Conservation (phyloP, 2,113 vertebrate species). For the Gasterosteus aculeatus region DNA sequence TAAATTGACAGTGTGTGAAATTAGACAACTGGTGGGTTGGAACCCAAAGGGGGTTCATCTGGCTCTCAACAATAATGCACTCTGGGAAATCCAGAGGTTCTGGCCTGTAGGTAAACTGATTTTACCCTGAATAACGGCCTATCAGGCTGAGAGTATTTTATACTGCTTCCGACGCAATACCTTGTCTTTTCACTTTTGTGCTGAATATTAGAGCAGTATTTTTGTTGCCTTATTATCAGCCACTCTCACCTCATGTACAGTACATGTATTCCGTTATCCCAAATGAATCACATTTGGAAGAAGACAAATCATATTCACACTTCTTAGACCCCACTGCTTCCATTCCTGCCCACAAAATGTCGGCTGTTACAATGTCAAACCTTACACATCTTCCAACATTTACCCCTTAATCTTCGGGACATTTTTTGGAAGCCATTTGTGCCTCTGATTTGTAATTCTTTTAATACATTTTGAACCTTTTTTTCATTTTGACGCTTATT, state of each 20-base stretch:
- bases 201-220: constrained; percentile 9
- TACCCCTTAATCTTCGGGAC: background rate
- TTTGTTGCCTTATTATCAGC: constrained; percentile 23
- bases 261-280: background rate
- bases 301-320: constrained; percentile 13
- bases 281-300: constrained; percentile 26
- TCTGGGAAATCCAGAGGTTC: constrained; percentile 7
- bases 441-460: background rate
- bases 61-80: background rate
- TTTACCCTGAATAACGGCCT: background rate
- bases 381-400: background rate
- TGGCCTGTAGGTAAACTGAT: background rate
- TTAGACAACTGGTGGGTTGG: background rate
- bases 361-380: too few species aligned
- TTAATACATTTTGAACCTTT: background rate
- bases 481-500: background rate
- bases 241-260: constrained; percentile 14
- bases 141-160: constrained; percentile 7
- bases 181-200: constrained; percentile 21
- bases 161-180: background rate
- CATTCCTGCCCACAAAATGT: background rate
- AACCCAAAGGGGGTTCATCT: constrained; percentile 18
- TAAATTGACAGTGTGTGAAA: background rate
- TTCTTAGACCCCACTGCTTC: constrained; percentile 13
- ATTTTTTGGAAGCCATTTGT: background rate